Base-by-base conservation (phyloP, 2,113 vertebrate genomes). In the Tachysurus vachellii region DNA sequence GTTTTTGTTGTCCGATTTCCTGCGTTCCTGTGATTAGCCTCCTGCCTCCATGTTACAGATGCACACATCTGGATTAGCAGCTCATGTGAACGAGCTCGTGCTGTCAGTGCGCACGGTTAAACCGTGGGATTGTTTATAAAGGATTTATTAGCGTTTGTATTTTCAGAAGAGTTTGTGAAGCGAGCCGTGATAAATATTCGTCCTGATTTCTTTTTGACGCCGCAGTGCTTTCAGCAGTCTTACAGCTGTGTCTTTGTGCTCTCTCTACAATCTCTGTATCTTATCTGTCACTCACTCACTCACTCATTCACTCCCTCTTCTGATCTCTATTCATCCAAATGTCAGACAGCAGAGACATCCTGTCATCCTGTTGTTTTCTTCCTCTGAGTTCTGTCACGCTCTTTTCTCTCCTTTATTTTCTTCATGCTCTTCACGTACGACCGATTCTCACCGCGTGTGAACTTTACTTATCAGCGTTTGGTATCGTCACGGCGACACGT, bases 261-360 rank as follows among this genome's bases (percentile, higher is more conserved):
- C 31, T 7, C 28, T 64, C 73, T 66, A 11, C 68, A 64, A 17
- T 80, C 77, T 2, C 64, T 23, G n/a, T 50, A 31, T 80, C 76
- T 86, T 50, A 44, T 70, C n/a, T 21, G 64, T 86, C 61, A 47
- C n/a, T 68, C 75, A 36, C 17, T 86, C 61, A 47, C n/a, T 68
- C 75, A 36, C 17, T 31, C 61, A 53, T 61, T 62, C 85, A 56
- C 47, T 5, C 59, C 4, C 10, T 9, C 13, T 61, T 53, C 73
- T 80, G 50, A 86, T 86, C 75, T 56, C 75, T 42, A 68, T 86
- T 86, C 71, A 85, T 86, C 75, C n/a, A 70, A 70, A 86, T 68
- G 61, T 80, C 76, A 86, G 26, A 71, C 85, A 68, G 47, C 28
- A 44, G 17, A 86, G 66, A 81, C 64, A 28, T 85, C 64, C 12